Evolutionary conservation across 2,113 vertebrate species (phyloP), one percentile per base, ranked within the genome.

Genomic region (Climacteris rufus): DNA sequence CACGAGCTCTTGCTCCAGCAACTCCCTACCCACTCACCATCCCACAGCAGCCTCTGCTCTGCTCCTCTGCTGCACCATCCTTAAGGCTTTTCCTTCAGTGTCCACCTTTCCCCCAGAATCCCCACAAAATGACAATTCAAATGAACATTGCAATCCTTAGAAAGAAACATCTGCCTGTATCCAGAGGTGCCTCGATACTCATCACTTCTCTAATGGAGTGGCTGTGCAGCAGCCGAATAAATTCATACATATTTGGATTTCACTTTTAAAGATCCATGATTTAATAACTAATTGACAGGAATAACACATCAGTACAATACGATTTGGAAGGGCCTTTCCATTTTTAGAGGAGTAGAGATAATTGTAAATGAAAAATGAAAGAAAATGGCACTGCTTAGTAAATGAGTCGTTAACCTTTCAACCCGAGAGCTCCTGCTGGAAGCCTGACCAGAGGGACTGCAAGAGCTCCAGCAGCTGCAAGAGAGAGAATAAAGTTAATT

Each of bases 211-310:
- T 79, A 95, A 94, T n/a, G 27, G 72, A 97, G 59, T 39, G 52
- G 66, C 72, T 90, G 81, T 66, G 89, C 90, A 89, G 64, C 16
- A 22, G 94, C 47, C 1, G 44, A 96, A 96, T 94, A 86, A 83
- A 96, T 97, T 97, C 96, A 93, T 64, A 65, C 50, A n/a, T 93
- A 97, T 94, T 96, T 96, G 83, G 93, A 94, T 96, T 96, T 96
- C 91, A 95, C 76, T 92, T 92, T 88, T 91, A 63, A 84, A 76
- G 96, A 92, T 88, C 71, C 91, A 79, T 71, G 90, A 97, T 93
- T 97, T 97, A 98, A 91, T 97, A 98, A 95, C 94, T 96, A 98
- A 97, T 94, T 97, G 97, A 97, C 96, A 98, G 88, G 96, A 96
- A 93, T 97, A 98, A 97, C 31, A 15, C 95, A 74, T 50, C 68